Percentiles rank a stretch among this genome's conserved stretches.
Conservation (phyloP, 2,888 invertebrate genomes). For the Troides aeacus region DNA sequence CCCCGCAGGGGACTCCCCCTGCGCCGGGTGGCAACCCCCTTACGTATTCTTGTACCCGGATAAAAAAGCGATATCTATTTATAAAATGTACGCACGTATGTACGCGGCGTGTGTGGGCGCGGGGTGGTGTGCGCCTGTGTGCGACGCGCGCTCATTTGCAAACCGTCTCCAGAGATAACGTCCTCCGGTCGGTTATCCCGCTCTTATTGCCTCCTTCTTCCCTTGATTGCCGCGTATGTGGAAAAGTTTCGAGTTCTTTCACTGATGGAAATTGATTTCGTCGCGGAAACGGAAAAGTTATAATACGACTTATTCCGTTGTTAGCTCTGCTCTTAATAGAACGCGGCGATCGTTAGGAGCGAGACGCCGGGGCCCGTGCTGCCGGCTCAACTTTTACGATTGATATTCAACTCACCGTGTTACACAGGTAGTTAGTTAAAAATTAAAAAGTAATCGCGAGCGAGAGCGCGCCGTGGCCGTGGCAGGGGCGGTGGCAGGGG, state of each 20-base stretch:
- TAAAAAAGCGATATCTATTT: conserved; percentile 81
- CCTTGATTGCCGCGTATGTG: conserved; percentile 75
- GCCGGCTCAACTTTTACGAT: conserved; percentile 16
- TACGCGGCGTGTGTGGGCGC: conserved; percentile 66
- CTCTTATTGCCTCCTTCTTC: conserved; percentile 77
- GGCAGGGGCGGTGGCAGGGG: conserved; percentile 18
- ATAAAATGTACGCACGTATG: conserved; percentile 76
- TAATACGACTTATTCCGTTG: conserved; percentile 56
- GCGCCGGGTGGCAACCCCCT: conserved; percentile 69
- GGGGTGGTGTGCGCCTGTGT: conserved; percentile 62
- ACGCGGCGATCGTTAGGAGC: conserved; percentile 13
- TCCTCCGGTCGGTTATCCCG: conserved; percentile 77
- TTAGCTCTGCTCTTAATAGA: conserved; percentile 31
- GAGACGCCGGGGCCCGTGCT: conserved; percentile 1
- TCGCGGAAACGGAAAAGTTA: conserved; percentile 63
- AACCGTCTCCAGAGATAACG: conserved; percentile 80
- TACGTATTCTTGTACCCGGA: conserved; percentile 76
- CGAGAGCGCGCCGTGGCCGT: conserved; percentile 46
- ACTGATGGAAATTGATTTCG: conserved; percentile 71
- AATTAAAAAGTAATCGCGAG: conserved; percentile 56
- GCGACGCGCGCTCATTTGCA: conserved; percentile 77
- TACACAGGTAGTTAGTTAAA: conserved; percentile 43
- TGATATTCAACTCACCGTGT: conserved; percentile 37
- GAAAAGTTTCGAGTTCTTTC: conserved; percentile 69
- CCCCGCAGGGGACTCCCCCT: conserved; percentile 71